Base-by-base conservation (phyloP, 2,113 vertebrate genomes). In the Tachysurus vachellii region DNA sequence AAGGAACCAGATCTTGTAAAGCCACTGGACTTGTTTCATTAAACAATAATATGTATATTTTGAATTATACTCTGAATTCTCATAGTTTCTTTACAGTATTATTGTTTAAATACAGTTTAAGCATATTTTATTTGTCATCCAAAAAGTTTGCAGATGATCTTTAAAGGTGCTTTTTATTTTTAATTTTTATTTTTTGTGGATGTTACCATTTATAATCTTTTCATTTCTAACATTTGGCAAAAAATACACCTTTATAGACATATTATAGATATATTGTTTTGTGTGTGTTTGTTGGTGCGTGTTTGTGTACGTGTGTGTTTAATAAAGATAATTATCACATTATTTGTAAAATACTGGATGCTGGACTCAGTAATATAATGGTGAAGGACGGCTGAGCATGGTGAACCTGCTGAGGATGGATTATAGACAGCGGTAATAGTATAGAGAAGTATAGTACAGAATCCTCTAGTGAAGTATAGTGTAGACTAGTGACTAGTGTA, bases 1-100 rank as follows among this genome's bases (percentile, higher is more conserved):
- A 64, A 17, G 44, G 8, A 23, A 19, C 42, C 11, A 53, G 23
- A 76, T 12, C 47, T 12, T 59, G 23, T 50, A 76, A 81, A 64
- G 59, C 70, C 77, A 9, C 31, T 56, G 77, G 68, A 79, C 54
- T 56, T 70, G 10, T 17, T 50, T 75, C 21, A 50, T 75, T 47
- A 50, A 75, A 47, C 3, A 12, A 3, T 75, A 5, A 14, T 31
- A 47, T 47, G 42, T 47, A 54, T 83, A 68, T 83, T 31, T 84
- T 14, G 64, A 54, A 56, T 56, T 56, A 16, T 28, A 56, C 21
- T 21, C 28, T 21, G 56, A 71, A 84, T 71, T 53, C 53, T 21
- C 19, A 84, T 16, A 11, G 73, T 50, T 76, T 79, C 4, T 28
- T 31, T 79, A 56, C n/a, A 31, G 76, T 79, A 79, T 79, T 79